Evolutionary conservation across 2,113 vertebrate species (phyloP).

Genomic region (Pedetes capensis): DNA sequence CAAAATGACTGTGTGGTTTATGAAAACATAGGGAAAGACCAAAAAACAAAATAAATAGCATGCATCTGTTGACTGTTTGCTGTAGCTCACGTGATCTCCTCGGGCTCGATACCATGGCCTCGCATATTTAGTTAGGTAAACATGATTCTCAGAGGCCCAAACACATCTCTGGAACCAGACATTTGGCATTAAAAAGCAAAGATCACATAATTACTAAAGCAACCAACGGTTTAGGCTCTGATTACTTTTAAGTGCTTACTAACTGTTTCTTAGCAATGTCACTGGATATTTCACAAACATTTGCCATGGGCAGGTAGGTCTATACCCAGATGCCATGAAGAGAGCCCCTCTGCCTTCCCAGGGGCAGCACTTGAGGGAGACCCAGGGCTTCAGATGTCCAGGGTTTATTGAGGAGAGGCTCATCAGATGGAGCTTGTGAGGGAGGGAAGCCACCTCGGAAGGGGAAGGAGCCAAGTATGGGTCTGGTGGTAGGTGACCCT

Average conservation of each 20-base stretch:
- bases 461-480: neutral
- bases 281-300: neutral
- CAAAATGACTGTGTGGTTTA: slow-evolving; percentile 77
- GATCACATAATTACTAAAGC: neutral
- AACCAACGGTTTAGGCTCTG: neutral
- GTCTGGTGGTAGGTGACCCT: neutral
- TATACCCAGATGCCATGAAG: neutral
- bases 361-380: neutral
- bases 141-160: slow-evolving; percentile 74
- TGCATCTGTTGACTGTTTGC: slow-evolving; percentile 86
- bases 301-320: neutral
- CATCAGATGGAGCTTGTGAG: neutral
- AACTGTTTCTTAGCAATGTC: neutral
- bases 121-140: slow-evolving; percentile 83
- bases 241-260: neutral
- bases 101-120: slow-evolving; percentile 48
- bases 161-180: slow-evolving; percentile 63
- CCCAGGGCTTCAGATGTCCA: neutral
- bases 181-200: slow-evolving; percentile 71
- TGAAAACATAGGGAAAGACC: slow-evolving; percentile 84
- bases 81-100: slow-evolving; percentile 77
- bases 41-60: slow-evolving; percentile 83
- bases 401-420: neutral
- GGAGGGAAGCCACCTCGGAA: neutral
- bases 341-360: neutral